Evolutionary conservation across 2,888 invertebrate genomes (phyloP), one percentile per base, ranked within the genome.

Genomic region (Anagyrus pseudococci): DNA sequence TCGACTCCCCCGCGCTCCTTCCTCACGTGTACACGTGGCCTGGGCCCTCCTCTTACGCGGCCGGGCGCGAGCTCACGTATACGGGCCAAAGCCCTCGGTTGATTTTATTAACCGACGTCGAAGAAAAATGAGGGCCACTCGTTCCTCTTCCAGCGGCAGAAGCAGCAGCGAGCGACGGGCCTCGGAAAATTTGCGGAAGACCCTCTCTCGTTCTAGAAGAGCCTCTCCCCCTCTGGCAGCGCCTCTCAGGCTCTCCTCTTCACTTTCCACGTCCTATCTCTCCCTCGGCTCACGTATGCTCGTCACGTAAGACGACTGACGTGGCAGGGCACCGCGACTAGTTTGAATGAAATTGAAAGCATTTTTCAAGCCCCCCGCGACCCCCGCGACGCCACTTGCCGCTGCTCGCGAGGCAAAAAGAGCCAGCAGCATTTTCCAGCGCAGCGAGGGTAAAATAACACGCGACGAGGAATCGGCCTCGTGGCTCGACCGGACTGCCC

Each of bases 331-430:
- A 26, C 71, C 70, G 63, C 69, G 70, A 70, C 71, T 73, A 73
- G 72, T 76, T 78, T 73, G 71, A 77, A 75, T 75, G 76, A 79
- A 80, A 80, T 79, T 78, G 79, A 75, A 77, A 77, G 76, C 77
- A 77, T 80, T 79, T 79, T 71, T 78, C 78, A 77, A 58, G 67
- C 63, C 69, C 26, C 64, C 60, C 60, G 43, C 19, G 43, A 6
- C 4, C n/a, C 43, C 4, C 6, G 19, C 15, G 43, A 15, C 7
- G 7, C 19, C 43, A 43, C 43, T 15, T 6, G 43, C 43, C 19
- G 43, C 43, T 43, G n/a, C n/a, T 37, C 37, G 15, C 37, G 37
- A 37, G 37, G 37, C 13, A 37, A 37, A 37, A 37, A 37, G 37
- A 37, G 7, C 37, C 13, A 37, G 37, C 37, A 37, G 37, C 8